Evolutionary conservation across 2,888 invertebrate species (phyloP), one percentile per base, ranked within the genome.

Genomic region (Nemotelus nigrinus): DNA sequence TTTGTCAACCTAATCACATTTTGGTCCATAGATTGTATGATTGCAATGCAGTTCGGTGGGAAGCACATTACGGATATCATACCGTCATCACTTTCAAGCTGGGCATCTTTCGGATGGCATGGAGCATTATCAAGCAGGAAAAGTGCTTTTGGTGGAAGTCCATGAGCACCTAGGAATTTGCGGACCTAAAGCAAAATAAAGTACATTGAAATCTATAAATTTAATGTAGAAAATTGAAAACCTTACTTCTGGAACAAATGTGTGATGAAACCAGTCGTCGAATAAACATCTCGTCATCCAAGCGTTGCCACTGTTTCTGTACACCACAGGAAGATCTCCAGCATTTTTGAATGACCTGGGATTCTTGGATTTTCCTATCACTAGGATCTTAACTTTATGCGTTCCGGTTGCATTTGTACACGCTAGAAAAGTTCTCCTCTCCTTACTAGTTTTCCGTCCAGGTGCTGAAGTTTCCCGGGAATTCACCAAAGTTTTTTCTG

Each of bases 321-420:
- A 74, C 47, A 70, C 65, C 47, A 76, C 55, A 63, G 74, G 84
- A 88, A 88, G 6, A 85, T 80, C 47, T 60, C 55, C 57, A 47
- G 55, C 45, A 41, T 78, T 78, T 65, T 75, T 78, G 85, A 76
- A 76, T 45, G 68, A 25, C 60, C 76, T 76, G 6, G 70, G 78
- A 48, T 75, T 75, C 67, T 67, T 47, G 48, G 48, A 50, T 48
- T 48, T 67, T 67, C 67, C 50, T 47, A 67, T 67, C 47, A 63
- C 63, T 63, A 63, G 63, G 25, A 25, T 25, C 25, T 25, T 25
- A 25, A 25, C 25, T 25, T 25, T 25, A 25, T 25, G 25, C 25
- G 25, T 25, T 25, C 25, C 25, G 25, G 25, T 25, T 25, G 25
- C 25, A 25, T 25, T 25, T 25, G 25, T 25, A 25, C 25, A 25